Evolutionary conservation across 2,888 invertebrate species (phyloP).

Genomic region (Cylloceria caligata): DNA sequence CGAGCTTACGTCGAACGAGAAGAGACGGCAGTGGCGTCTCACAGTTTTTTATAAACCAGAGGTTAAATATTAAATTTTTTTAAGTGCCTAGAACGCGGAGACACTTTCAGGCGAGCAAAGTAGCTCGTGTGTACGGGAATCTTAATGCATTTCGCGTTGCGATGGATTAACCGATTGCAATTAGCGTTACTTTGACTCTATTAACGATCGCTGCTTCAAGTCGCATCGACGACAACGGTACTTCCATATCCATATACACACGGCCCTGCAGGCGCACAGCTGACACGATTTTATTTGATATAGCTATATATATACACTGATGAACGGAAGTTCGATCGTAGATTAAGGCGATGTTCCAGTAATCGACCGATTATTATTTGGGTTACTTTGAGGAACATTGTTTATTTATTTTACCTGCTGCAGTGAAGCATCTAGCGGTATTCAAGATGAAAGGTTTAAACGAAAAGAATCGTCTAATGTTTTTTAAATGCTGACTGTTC

Average conservation of each 20-base stretch:
- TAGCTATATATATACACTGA: slow-evolving; percentile 1
- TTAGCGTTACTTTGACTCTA: slow-evolving; percentile 34
- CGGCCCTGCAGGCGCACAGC: slow-evolving; percentile 64
- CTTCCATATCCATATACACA: slow-evolving; percentile 52
- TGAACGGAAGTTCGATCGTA: slow-evolving; percentile 49
- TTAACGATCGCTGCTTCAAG: slow-evolving; percentile 40
- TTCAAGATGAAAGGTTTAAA: too few relatives aligned
- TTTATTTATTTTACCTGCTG: too few relatives aligned
- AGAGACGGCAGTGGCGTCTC: slow-evolving; percentile 37
- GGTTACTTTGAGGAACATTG: too few relatives aligned
- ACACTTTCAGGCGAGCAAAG: background rate
- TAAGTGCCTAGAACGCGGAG: too few relatives aligned
- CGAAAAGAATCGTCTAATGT: too few relatives aligned
- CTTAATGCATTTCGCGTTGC: background rate
- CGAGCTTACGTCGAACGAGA: slow-evolving; percentile 37
- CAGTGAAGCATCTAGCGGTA: too few relatives aligned
- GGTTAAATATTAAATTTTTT: background rate
- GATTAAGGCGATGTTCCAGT: slow-evolving; percentile 34
- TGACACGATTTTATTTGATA: slow-evolving; percentile 42
- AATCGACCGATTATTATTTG: background rate
- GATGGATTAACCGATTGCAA: slow-evolving; percentile 22
- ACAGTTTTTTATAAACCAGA: slow-evolving; percentile 3
- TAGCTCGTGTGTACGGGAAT: slow-evolving; percentile 3
- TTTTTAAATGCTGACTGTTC: too few relatives aligned
- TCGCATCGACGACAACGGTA: slow-evolving; percentile 45